Evolutionary conservation across 2,797 vertebrate genomes (phyloP).

Genomic region (Carduelis carduelis): DNA sequence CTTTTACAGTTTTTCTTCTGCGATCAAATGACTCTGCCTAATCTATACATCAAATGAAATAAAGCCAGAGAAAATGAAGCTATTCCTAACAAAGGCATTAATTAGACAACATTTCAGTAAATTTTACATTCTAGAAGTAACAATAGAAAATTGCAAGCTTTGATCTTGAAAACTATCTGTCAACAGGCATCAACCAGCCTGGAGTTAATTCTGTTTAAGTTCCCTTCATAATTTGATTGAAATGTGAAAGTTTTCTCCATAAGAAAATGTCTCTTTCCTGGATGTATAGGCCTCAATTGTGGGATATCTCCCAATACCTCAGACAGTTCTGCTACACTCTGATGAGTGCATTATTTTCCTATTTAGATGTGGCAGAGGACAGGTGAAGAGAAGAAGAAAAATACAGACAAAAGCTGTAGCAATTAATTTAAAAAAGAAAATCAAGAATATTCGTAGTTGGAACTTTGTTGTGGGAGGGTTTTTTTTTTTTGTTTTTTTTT

Average conservation of each 20-base stretch:
- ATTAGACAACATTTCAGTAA: background rate
- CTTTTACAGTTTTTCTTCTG: background rate
- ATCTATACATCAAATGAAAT: background rate
- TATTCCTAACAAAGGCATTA: background rate
- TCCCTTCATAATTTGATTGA: background rate
- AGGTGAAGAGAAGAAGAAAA: background rate
- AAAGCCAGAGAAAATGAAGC: background rate
- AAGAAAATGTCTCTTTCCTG: background rate
- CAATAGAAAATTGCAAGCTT: background rate
- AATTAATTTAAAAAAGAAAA: background rate
- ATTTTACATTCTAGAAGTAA: background rate
- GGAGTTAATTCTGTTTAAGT: background rate
- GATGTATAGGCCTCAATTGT: background rate
- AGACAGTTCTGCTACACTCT: background rate
- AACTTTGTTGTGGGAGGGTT: background rate
- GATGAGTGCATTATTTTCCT: background rate
- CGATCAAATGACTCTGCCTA: background rate
- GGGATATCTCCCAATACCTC: background rate
- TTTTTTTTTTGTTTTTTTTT: fast-evolving
- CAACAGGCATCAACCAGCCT: background rate
- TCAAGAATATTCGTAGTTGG: background rate
- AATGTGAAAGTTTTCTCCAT: background rate
- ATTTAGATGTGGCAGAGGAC: fast-evolving
- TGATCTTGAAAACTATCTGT: background rate
- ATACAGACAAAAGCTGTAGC: background rate